phyloP scores from a whole-genome alignment of 2,797 vertebrate genomes.

The Gymnothorax reevesii region DNA sequence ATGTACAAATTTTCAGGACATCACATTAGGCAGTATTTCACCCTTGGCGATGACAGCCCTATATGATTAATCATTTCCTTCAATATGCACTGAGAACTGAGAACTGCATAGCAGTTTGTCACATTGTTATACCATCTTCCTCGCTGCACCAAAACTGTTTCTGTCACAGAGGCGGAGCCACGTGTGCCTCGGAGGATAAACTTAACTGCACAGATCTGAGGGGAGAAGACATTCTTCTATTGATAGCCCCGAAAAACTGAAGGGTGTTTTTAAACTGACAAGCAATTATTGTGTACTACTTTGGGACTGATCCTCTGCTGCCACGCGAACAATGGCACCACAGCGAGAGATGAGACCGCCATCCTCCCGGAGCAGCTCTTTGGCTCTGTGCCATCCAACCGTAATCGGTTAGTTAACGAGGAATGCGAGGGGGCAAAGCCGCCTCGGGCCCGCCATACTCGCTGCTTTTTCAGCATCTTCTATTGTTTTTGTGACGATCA shows the following conservation, averaged over 20 bases:
- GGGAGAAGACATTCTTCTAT: not conserved
- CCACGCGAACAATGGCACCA: slow-evolving; percentile 34
- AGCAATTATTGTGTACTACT: slow-evolving; percentile 36
- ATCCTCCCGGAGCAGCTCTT: slow-evolving; percentile 26
- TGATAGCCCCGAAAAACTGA: slow-evolving; percentile 34
- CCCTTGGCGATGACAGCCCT: not conserved
- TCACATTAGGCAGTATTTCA: not conserved
- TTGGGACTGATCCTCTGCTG: slow-evolving; percentile 16
- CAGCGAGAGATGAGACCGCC: slow-evolving; percentile 34
- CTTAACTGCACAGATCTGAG: not conserved
- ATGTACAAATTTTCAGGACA: not conserved
- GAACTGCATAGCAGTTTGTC: not conserved
- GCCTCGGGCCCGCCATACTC: slow-evolving; percentile 22
- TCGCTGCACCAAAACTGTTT: not conserved
- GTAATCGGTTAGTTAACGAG: slow-evolving; percentile 44
- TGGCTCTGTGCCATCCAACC: slow-evolving; percentile 22
- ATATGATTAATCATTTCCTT: not conserved
- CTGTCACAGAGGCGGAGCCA: not conserved
- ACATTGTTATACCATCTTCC: not conserved
- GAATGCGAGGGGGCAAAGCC: not conserved
- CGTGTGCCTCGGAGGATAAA: not conserved
- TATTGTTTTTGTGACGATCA: slow-evolving; percentile 9
- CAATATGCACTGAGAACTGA: not conserved
- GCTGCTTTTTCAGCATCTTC: slow-evolving; percentile 28
- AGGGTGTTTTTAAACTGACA: slow-evolving; percentile 23